Evolutionary conservation across 2,888 invertebrate species (phyloP), one percentile per base, ranked within the genome.

Genomic region (Aphidoletes aphidimyza): DNA sequence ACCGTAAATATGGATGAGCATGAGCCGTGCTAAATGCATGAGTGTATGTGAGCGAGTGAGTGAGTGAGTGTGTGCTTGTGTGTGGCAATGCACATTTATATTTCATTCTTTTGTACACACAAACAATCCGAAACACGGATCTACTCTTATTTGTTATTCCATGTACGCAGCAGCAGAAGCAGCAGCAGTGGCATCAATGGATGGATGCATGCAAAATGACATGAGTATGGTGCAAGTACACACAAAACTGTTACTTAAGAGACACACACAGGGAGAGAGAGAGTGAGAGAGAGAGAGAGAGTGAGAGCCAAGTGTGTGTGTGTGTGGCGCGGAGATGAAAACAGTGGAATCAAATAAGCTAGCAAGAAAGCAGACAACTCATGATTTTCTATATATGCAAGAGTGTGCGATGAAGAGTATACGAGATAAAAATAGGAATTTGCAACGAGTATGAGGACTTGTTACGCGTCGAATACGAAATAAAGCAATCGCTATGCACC

Each of bases 391-490:
- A 54, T 54, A 26, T 54, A n/a, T n/a, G n/a, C n/a, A n/a, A n/a
- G 42, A 42, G 11, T 54, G 22, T 54, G 26, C 9, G 14, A 47
- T 47, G n/a, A 54, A 26, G 54, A 26, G 22, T 26, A 54, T 54
- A 11, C 22, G 54, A 54, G 54, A 54, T 54, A 54, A 54, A 54
- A 54, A 54, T 54, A 54, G 22, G 22, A 54, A 54, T 22, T 22
- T 17, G 22, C 54, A 26, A 54, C 54, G 54, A 54, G 54, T 54
- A 22, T 54, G 54, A 54, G 54, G 22, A 54, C 54, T 54, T 54
- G 54, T 54, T 54, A 54, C 54, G 54, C 54, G 54, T 54, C 54
- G 54, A 54, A 54, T 54, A 54, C 54, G 54, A 54, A 54, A 54
- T 54, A 54, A 54, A 54, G 54, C 22, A 54, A 54, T 54, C 54